phyloP scores from a whole-genome alignment of 2,113 vertebrate genomes.

The Coturnix japonica region DNA sequence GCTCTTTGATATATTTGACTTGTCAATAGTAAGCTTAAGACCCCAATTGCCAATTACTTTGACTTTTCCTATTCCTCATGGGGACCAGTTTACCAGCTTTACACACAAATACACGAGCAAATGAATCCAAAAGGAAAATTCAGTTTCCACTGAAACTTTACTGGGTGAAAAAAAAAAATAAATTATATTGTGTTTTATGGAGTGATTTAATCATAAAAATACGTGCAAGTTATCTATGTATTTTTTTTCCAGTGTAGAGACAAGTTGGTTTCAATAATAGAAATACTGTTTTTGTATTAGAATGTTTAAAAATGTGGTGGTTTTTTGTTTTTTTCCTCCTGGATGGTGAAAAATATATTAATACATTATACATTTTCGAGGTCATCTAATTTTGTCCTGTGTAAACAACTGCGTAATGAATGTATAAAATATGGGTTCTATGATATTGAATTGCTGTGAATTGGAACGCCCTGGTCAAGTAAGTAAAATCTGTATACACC shows the following conservation, averaged over 20 bases:
- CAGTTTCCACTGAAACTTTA: not conserved
- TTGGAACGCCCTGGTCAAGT: not conserved
- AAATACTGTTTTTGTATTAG: not conserved
- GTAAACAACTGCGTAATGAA: not conserved
- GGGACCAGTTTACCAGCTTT: not conserved
- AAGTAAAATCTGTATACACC: not conserved
- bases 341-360: not conserved
- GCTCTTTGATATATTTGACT: not conserved
- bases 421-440: not conserved
- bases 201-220: not conserved
- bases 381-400: not conserved
- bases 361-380: not conserved
- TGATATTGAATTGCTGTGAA: not conserved
- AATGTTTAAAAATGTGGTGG: not conserved
- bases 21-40: not conserved
- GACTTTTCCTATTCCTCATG: not conserved
- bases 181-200: not conserved
- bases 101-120: not conserved
- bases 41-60: not conserved
- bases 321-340: not conserved
- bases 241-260: not conserved
- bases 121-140: not conserved
- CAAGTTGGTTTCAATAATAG: not conserved
- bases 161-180: not conserved
- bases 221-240: not conserved